Base-by-base conservation (phyloP, 2,113 vertebrate species). In the Gobiocypris rarus region DNA sequence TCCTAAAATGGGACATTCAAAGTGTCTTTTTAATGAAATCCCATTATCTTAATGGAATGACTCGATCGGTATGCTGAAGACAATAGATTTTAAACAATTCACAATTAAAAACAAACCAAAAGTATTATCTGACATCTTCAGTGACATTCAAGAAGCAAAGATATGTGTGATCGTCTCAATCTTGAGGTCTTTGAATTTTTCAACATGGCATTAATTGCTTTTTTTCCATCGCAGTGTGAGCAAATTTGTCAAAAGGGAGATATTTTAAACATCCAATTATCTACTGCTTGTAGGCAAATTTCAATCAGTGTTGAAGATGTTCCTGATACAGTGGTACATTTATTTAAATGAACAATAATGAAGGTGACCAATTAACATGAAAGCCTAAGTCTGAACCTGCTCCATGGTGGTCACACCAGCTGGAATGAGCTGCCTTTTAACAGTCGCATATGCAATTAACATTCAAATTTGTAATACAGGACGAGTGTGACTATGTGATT, bases 201-300 rank as follows among this genome's bases (percentile, higher is more conserved):
- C 86, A 86, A 88, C 91, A 88, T 88, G 85, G 89, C 86, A 93
- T 93, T 94, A 94, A 94, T 91, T 92, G 15, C 74, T 76, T 78
- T 78, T 82, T 17, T 67, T 43, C 45, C 75, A 52, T 83, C 83
- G 67, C 88, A 87, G 91, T 91, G 92, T 93, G 91, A 91, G 86
- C 84, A 83, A 74, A 88, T 86, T 73, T 67, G 17, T 85, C 89
- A 91, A 90, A 89, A 86, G 86, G 75, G 69, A 88, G 85, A 85
- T 81, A 71, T 88, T 86, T 86, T 75, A 54, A 75, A 78, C 34
- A 17, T 88, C 83, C 89, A 93, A 94, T 95, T 93, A 93, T 91
- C 79, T 89, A 87, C 86, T 86, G 88, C 90, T 93, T 77, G 88
- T 85, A 43, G 82, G 87, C 89, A 89, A 85, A 83, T 52, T 74